Evolutionary conservation across 2,888 invertebrate species (phyloP), one percentile per base, ranked within the genome.

Genomic region (Drosophila neotestacea): DNA sequence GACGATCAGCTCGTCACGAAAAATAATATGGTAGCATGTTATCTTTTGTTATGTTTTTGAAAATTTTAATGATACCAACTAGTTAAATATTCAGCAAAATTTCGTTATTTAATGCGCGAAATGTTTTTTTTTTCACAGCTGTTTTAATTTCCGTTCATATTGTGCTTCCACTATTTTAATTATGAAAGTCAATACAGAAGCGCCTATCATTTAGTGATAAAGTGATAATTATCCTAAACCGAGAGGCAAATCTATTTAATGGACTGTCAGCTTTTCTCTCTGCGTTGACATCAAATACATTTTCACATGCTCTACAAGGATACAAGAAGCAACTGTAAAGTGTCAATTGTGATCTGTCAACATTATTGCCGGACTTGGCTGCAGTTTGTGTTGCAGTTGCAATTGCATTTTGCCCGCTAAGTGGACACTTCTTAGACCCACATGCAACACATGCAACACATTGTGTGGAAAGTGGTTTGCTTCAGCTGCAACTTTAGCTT

Each of bases 391-490:
- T 52, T 58, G 47, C 34, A 46, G 52, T 42, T 36, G 51, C 44
- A 50, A 22, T 22, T 32, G 30, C 30, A 30, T 30, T 32, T 32
- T 7, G 61, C 58, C 41, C 7, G 47, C 42, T 62, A 50, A 41
- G 54, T 68, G 73, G 55, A 55, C 51, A 63, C 55, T 36, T 42
- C 51, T 71, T 16, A 34, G 48, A 22, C 11, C 34, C 59, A 46
- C 50, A n/a, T 46, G 42, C 30, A 36, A 22, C 54, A 34, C 10
- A 44, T 34, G 46, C 6, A n/a, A 46, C 60, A 44, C 42, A 54
- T 30, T 42, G 42, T 70, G 70, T 61, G 75, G 73, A 74, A 75
- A 75, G 73, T 74, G 61, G 71, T 50, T 56, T 38, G 30, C 36
- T 34, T 28, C 34, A 50, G 48, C 47, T 28, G 30, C 38, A 34